Conservation (phyloP, 2,797 vertebrate genomes). For the Kryptopterus vitreolus region DNA sequence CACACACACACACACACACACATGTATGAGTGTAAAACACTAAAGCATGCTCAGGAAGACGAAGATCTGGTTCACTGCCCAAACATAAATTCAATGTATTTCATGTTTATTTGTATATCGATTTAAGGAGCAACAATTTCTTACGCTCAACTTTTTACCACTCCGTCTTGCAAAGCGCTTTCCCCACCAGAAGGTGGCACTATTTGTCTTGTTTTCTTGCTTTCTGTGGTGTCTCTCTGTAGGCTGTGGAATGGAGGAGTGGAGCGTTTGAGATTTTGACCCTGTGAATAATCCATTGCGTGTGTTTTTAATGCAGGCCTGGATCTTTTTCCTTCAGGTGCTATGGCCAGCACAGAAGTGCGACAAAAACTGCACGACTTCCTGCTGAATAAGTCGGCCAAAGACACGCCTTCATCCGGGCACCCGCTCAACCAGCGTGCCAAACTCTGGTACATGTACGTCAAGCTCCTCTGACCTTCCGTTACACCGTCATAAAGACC, state of each 20-base stretch:
- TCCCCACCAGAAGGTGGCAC: conserved; percentile 45
- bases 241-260: background rate
- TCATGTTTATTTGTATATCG: background rate
- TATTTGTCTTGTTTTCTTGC: conserved; percentile 40
- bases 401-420: conserved; percentile 79
- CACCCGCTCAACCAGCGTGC: conserved; percentile 80
- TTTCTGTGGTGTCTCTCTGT: background rate
- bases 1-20: no score
- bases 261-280: background rate
- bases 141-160: no score
- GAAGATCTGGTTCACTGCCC: background rate
- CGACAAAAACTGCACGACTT: conserved; percentile 89
- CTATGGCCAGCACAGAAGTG: conserved; percentile 85
- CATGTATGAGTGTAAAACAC: no score
- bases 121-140: no score
- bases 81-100: conserved; percentile 10
- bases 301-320: conserved; percentile 25
- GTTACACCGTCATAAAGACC: background rate
- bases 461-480: conserved; percentile 39
- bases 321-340: conserved; percentile 67
- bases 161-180: background rate
- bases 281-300: background rate
- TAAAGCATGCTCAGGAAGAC: background rate
- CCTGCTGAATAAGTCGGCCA: conserved; percentile 84
- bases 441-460: conserved; percentile 87